Evolutionary conservation across 2,113 vertebrate species (phyloP), one percentile per base, ranked within the genome.

Genomic region (Platysternon megacephalum): DNA sequence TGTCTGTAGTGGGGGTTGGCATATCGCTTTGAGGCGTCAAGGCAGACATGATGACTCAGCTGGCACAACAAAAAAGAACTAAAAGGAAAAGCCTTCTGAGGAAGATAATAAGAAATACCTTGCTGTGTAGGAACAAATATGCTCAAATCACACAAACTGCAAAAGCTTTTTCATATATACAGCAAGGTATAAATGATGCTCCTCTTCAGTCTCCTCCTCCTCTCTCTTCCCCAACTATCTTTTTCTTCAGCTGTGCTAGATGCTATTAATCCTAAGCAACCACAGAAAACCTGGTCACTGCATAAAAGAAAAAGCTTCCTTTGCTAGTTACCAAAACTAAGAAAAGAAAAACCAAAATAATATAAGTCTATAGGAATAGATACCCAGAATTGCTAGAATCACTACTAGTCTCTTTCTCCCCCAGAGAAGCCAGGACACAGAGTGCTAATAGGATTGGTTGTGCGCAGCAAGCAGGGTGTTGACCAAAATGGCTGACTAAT

Each of bases 1-100:
- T 99, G 99, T 99, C 99, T 80, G 99, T 99, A 98, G 99, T 99
- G 98, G 99, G 99, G 98, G 99, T 99, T 96, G 99, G 99, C 98
- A 99, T 99, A 93, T 99, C 99, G 95, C 99, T 99, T 98, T 99
- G 99, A 98, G 99, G 99, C 96, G 99, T 99, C 98, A 99, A 99
- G 98, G 99, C 99, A 96, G 99, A 99, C 99, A 99, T 99, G 99
- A 99, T 99, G 99, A 99, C 99, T 99, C 99, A 99, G 99, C 99
- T 98, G 98, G 98, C 98, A 98, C 93, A 93, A 98, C 96, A 94
- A 93, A 89, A 86, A 97, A 98, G 87, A 96, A 89, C 93, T 85
- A 53, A 94, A 93, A 92, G 88, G 93, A 87, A 97, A 96, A 93
- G 94, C 96, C 97, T 96, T 94, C 89, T 26, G 58, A 91, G 93